phyloP scores from a whole-genome alignment of 2,113 vertebrate genomes.

The Pan paniscus region DNA sequence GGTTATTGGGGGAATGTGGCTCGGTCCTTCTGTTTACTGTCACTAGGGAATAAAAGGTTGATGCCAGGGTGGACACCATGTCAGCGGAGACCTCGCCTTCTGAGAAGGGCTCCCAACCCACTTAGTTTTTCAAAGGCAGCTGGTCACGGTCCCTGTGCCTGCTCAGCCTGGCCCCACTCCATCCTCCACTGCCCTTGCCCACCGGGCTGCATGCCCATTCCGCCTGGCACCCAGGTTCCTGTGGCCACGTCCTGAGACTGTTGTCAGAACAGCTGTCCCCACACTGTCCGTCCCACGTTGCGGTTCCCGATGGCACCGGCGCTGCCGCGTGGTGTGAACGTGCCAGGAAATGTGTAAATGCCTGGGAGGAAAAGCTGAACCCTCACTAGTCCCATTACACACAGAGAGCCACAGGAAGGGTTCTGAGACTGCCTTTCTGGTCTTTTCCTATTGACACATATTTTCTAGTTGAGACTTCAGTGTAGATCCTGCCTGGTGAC shows the following conservation, averaged over 20 bases:
- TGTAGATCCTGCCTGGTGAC: not conserved
- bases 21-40: not conserved
- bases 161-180: not conserved
- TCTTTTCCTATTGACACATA: too few species aligned
- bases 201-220: not conserved
- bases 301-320: too few species aligned
- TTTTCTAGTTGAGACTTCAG: too few species aligned
- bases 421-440: not conserved
- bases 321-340: too few species aligned
- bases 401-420: too few species aligned
- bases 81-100: not conserved
- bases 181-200: not conserved
- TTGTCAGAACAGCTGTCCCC: not conserved
- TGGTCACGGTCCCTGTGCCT: not conserved
- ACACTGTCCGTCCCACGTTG: not conserved
- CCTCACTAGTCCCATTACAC: not conserved
- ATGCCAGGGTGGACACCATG: accelerated
- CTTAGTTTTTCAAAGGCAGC: not conserved
- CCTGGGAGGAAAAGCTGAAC: not conserved
- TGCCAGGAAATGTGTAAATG: not conserved
- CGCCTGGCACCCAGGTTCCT: not conserved
- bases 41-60: not conserved
- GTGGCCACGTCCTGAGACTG: not conserved
- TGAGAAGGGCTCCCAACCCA: not conserved
- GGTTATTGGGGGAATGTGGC: not conserved